These are phyloP conservation scores for Macroramphosus scolopax DNA, from an alignment of 2,797 vertebrate genomes.

Conservation along the genomic window DNA sequence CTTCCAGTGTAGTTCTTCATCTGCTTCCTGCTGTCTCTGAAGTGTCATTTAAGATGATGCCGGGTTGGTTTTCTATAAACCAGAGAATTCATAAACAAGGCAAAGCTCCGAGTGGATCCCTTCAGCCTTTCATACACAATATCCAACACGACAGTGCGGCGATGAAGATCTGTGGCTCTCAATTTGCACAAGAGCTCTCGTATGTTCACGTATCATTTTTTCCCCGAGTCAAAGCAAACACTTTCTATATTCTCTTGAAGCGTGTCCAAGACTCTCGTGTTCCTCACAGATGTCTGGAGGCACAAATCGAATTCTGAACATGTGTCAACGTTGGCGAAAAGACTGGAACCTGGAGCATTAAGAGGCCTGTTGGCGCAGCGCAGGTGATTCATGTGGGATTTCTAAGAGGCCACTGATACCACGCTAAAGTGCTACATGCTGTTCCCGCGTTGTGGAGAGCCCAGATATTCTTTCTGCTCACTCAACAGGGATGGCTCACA, in stretches of 20 bases:
- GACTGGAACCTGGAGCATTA: slow-evolving; percentile 29
- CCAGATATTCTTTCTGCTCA: slow-evolving; percentile 48
- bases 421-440: slow-evolving; percentile 55
- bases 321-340: no score
- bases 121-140: no score
- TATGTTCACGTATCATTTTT: background rate
- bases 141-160: slow-evolving; percentile 4
- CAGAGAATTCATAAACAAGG: slow-evolving; percentile 24
- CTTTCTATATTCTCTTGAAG: slow-evolving; percentile 5
- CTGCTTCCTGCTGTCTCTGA: slow-evolving; percentile 38
- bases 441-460: slow-evolving; percentile 46
- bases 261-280: background rate
- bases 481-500: slow-evolving; percentile 55
- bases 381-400: slow-evolving; percentile 20
- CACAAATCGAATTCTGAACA: slow-evolving; percentile 4
- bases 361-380: slow-evolving; percentile 28
- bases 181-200: slow-evolving; percentile 2
- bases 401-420: slow-evolving; percentile 36
- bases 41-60: slow-evolving; percentile 16
- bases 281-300: background rate
- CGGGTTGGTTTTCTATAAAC: slow-evolving; percentile 14
- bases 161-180: slow-evolving; percentile 13
- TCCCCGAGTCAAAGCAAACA: slow-evolving; percentile 10
- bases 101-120: slow-evolving; percentile 24
- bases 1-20: slow-evolving; percentile 16